Percentiles rank a stretch among this genome's conserved stretches.
Evolutionary conservation across 23 tunicate species (phyloP).

Genomic region (Ascidia mentula): DNA sequence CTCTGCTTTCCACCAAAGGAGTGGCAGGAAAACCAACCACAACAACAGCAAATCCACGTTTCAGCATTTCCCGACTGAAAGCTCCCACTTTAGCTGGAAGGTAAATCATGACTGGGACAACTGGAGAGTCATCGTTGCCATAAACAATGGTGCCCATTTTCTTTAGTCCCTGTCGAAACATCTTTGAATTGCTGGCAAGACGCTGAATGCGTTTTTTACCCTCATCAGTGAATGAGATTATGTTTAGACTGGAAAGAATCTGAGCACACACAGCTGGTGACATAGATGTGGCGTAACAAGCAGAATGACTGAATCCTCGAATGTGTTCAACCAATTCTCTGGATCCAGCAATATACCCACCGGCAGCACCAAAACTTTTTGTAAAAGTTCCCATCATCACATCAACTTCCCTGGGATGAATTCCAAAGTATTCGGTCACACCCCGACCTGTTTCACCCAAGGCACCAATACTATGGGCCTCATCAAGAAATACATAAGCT

Average conservation of each 20-base stretch:
- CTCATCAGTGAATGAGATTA: slow-evolving; percentile 23
- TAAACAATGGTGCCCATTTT: slow-evolving; percentile 51
- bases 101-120: slow-evolving; percentile 60
- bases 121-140: slow-evolving; percentile 75
- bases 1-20: slow-evolving; percentile 52
- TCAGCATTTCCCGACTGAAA: slow-evolving; percentile 60
- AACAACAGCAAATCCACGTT: slow-evolving; percentile 74
- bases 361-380: slow-evolving; percentile 90
- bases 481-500: slow-evolving; percentile 78
- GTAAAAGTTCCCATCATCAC: slow-evolving; percentile 94
- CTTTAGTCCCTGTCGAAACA: slow-evolving; percentile 59
- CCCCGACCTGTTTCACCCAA: slow-evolving; percentile 73
- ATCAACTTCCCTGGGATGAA: slow-evolving; percentile 66
- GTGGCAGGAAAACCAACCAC: slow-evolving; percentile 83
- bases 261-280: slow-evolving; percentile 41
- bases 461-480: slow-evolving; percentile 94
- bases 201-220: slow-evolving; percentile 45
- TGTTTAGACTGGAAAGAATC: slow-evolving; percentile 26
- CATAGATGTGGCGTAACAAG: slow-evolving; percentile 64
- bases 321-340: slow-evolving; percentile 36
- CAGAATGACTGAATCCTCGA: slow-evolving; percentile 45
- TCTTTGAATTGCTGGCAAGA: slow-evolving; percentile 30
- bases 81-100: slow-evolving; percentile 46
- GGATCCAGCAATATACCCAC: slow-evolving; percentile 84
- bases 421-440: slow-evolving; percentile 79